These are phyloP conservation scores for Urosaurus nigricauda DNA, from an alignment of 2,797 vertebrate genomes.

Conservation along the genomic window DNA sequence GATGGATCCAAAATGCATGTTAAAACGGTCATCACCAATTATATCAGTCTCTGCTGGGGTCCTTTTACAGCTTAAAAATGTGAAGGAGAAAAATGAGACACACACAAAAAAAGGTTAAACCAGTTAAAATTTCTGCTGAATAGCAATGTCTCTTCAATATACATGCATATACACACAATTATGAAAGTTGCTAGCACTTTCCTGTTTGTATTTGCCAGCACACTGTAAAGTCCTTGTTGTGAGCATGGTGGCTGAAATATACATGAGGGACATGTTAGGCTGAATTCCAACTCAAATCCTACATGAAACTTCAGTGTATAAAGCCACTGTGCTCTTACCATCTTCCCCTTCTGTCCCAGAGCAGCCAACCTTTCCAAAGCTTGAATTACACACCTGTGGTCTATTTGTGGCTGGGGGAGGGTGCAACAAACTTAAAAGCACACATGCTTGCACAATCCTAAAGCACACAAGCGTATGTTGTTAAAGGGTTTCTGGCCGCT, in stretches of 20 bases:
- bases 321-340: no score
- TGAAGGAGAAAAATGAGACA: conserved; percentile 35
- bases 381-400: no score
- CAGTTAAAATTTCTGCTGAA: conserved; percentile 32
- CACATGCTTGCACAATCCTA: no score
- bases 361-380: no score
- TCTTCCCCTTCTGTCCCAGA: no score
- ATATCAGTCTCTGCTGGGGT: conserved; percentile 84
- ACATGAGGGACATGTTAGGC: not conserved
- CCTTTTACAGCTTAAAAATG: conserved; percentile 83
- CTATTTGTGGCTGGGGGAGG: no score
- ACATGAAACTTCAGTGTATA: no score
- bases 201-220: not conserved
- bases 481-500: not conserved
- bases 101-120: not conserved
- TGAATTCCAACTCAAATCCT: not conserved
- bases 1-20: conserved; percentile 93
- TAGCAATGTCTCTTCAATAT: conserved; percentile 23
- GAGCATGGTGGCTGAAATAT: not conserved
- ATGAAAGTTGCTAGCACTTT: not conserved
- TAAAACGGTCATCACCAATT: conserved; percentile 86
- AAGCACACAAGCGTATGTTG: no score
- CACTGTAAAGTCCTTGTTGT: not conserved
- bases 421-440: no score
- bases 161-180: not conserved